Percentiles rank a stretch among this genome's conserved stretches.
Evolutionary conservation across 2,113 vertebrate genomes (phyloP).

Genomic region (Chamaetylas fuelleborni): DNA sequence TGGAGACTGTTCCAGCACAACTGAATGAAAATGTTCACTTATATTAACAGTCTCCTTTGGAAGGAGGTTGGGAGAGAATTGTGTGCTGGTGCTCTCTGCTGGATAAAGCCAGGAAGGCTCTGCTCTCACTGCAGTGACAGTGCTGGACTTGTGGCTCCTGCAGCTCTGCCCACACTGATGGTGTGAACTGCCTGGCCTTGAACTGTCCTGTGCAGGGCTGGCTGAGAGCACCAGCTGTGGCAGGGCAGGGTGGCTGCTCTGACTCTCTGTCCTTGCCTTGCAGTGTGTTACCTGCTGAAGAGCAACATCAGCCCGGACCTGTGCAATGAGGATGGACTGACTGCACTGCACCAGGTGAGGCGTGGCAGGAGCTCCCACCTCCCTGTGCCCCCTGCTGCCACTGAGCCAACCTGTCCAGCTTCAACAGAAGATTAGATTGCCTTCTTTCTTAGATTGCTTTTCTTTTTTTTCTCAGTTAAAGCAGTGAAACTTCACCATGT

Average conservation of each 20-base stretch:
- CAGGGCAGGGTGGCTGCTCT: not conserved
- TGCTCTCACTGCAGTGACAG: accelerated
- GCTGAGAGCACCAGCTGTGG: not conserved
- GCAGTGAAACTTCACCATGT: not conserved
- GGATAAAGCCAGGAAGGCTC: not conserved
- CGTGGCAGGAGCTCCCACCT: not conserved
- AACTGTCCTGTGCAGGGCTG: not conserved
- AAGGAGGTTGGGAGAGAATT: not conserved
- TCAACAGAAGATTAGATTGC: accelerated
- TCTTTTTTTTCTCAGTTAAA: not conserved
- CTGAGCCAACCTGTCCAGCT: accelerated
- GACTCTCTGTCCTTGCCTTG: constrained; percentile 52
- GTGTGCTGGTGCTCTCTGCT: constrained; percentile 52
- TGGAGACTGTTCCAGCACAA: not conserved
- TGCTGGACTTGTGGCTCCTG: not conserved
- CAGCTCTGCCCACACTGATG: not conserved
- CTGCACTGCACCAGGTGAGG: constrained; percentile 94
- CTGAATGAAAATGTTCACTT: not conserved
- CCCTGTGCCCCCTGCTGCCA: accelerated
- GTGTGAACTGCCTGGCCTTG: not conserved
- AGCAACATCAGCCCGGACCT: constrained; percentile 92
- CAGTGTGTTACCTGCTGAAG: constrained; percentile 93
- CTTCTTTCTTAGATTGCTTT: too few relatives aligned
- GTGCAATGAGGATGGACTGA: constrained; percentile 95
- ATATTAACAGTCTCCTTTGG: not conserved